Evolutionary conservation across 2,888 invertebrate genomes (phyloP).

Genomic region (Campaea margaritaria): DNA sequence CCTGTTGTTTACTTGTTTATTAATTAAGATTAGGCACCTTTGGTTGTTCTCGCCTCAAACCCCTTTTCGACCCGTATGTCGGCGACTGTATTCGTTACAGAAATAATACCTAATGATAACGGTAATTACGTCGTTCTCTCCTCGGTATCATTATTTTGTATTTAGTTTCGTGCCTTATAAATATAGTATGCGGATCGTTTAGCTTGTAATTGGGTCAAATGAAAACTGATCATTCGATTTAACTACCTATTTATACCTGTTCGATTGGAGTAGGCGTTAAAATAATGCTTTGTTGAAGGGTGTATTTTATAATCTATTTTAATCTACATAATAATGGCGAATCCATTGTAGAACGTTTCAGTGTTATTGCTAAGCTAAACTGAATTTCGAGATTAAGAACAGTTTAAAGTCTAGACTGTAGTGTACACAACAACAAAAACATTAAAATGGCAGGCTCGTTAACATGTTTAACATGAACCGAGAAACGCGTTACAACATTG

Average conservation of each 20-base stretch:
- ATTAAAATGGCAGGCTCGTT: not conserved
- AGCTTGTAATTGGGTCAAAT: conserved; percentile 39
- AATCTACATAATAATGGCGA: no score
- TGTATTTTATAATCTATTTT: not conserved
- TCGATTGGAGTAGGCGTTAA: not conserved
- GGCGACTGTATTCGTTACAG: conserved; percentile 47
- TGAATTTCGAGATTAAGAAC: no score
- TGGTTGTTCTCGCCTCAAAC: conserved; percentile 54
- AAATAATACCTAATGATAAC: conserved; percentile 48
- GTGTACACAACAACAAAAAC: no score
- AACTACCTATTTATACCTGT: conserved; percentile 18
- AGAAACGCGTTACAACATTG: conserved; percentile 41
- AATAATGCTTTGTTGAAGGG: not conserved
- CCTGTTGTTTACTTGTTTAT: conserved; percentile 73
- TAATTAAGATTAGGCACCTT: conserved; percentile 69
- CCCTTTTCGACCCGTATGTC: conserved; percentile 51
- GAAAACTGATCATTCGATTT: conserved; percentile 34
- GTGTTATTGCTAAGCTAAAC: no score
- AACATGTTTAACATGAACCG: conserved; percentile 10
- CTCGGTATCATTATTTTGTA: conserved; percentile 48
- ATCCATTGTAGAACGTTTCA: no score
- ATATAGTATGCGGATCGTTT: conserved; percentile 26
- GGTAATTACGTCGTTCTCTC: conserved; percentile 48
- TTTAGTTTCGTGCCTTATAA: conserved; percentile 45
- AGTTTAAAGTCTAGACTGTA: no score